A percentile compares a stretch with the other conserved stretches of the same genome.
Conservation (phyloP, 2,888 invertebrate genomes). For the Adela reaumurella region DNA sequence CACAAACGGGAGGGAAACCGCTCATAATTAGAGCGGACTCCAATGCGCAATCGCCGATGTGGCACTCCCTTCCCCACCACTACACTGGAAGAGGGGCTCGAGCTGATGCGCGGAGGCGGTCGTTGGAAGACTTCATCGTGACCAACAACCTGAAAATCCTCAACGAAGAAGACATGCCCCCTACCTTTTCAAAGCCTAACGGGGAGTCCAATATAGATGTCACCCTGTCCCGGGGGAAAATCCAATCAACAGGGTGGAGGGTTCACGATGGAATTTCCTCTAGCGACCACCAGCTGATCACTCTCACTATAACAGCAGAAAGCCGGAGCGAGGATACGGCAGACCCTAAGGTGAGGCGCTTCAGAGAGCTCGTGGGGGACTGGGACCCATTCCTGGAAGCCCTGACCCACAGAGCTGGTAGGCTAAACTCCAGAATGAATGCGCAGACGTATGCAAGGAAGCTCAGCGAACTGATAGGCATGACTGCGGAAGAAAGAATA, state of each 20-base stretch:
- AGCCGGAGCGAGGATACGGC: background rate
- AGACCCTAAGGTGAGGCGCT: background rate
- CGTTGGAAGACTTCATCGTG: constrained; percentile 3
- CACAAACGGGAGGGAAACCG: background rate
- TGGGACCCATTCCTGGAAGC: background rate
- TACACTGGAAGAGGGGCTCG: constrained; percentile 1
- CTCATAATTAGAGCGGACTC: constrained; percentile 3
- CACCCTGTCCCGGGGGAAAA: background rate
- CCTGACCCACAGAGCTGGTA: background rate
- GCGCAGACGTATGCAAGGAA: background rate
- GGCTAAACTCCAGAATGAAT: background rate
- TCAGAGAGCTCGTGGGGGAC: constrained; percentile 1
- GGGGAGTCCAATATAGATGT: constrained; percentile 3
- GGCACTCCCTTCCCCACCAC: background rate
- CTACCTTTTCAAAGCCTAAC: background rate
- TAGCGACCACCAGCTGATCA: constrained; percentile 1
- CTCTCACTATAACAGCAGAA: background rate
- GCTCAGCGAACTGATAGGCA: background rate
- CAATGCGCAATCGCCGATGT: constrained; percentile 5
- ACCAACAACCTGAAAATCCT: background rate
- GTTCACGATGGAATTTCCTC: background rate
- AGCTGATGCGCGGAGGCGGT: background rate
- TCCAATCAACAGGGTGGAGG: background rate
- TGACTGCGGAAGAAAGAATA: background rate
- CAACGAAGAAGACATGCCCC: background rate